phyloP scores from a whole-genome alignment of 2,888 invertebrate species.

The Drosophila merina region DNA sequence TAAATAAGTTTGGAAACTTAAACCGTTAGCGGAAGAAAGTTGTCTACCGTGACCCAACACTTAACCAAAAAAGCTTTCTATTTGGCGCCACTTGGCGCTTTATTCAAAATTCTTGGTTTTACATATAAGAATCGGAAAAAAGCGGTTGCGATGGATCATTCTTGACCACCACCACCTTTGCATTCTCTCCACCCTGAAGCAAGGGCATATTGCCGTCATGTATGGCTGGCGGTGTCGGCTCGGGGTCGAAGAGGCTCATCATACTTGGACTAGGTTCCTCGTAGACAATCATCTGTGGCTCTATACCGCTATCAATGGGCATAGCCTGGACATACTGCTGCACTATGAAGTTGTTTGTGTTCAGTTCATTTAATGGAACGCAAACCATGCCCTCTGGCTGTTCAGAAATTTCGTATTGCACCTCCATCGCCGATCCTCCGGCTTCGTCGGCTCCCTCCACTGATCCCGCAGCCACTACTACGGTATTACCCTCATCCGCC shows the following conservation, averaged over 20 bases:
- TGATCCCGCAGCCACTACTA: not conserved
- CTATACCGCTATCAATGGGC: slow-evolving; percentile 10
- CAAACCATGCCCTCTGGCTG: slow-evolving; percentile 23
- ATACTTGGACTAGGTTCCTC: not conserved
- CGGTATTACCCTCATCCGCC: not conserved
- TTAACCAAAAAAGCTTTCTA: not conserved
- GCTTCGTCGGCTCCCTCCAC: not conserved
- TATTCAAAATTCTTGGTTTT: slow-evolving; percentile 4
- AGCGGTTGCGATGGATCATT: slow-evolving; percentile 57
- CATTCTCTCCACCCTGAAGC: slow-evolving; percentile 31
- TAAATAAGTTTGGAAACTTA: not conserved
- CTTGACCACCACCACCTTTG: slow-evolving; percentile 63
- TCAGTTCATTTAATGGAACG: slow-evolving; percentile 10
- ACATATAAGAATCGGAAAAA: slow-evolving; percentile 46
- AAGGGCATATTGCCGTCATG: slow-evolving; percentile 1
- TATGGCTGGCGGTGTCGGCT: not conserved
- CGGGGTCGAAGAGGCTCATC: slow-evolving; percentile 9
- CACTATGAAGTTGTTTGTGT: slow-evolving; percentile 25
- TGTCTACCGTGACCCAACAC: not conserved
- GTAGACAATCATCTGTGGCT: slow-evolving; percentile 42
- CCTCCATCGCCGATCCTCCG: slow-evolving; percentile 8
- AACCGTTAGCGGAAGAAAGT: not conserved
- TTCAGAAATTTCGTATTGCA: slow-evolving; percentile 28
- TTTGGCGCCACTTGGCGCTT: not conserved
- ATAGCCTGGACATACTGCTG: slow-evolving; percentile 27